These are phyloP conservation scores for Siphamia tubifer DNA, from an alignment of 2,113 vertebrate species.

Conservation along the genomic window DNA sequence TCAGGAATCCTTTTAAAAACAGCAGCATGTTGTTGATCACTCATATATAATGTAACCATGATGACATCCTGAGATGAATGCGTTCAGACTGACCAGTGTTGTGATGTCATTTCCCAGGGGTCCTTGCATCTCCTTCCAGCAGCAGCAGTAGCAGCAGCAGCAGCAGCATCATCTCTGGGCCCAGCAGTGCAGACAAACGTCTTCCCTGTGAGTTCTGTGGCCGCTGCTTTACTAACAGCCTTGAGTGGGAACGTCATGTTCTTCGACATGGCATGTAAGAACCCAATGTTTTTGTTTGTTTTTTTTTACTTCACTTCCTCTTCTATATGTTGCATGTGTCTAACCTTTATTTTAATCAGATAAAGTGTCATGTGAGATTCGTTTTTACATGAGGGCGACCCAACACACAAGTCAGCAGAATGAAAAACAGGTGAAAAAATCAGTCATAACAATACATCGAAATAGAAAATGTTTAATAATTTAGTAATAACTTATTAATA, in stretches of 20 bases:
- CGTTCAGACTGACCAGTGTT: not conserved
- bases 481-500: too few relatives aligned
- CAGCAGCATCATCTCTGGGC: constrained; percentile 66
- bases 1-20: too few relatives aligned
- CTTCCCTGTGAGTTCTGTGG: constrained; percentile 97
- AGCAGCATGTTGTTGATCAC: too few relatives aligned
- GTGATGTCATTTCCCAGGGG: constrained; percentile 59
- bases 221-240: constrained; percentile 90
- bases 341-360: not conserved
- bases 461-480: too few relatives aligned
- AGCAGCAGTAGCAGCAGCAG: constrained; percentile 60
- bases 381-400: too few relatives aligned
- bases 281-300: not conserved
- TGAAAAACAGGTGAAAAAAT: too few relatives aligned
- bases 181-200: constrained; percentile 81
- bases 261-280: constrained; percentile 98
- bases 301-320: not conserved
- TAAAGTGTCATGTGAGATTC: not conserved
- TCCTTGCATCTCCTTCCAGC: constrained; percentile 56
- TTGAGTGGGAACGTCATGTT: constrained; percentile 96
- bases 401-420: too few relatives aligned
- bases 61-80: too few relatives aligned
- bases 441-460: too few relatives aligned
- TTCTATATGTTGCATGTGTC: not conserved
- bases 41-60: too few relatives aligned